These are phyloP conservation scores for Dendropsophus ebraccatus DNA, from an alignment of 2,113 vertebrate species.

Conservation along the genomic window DNA sequence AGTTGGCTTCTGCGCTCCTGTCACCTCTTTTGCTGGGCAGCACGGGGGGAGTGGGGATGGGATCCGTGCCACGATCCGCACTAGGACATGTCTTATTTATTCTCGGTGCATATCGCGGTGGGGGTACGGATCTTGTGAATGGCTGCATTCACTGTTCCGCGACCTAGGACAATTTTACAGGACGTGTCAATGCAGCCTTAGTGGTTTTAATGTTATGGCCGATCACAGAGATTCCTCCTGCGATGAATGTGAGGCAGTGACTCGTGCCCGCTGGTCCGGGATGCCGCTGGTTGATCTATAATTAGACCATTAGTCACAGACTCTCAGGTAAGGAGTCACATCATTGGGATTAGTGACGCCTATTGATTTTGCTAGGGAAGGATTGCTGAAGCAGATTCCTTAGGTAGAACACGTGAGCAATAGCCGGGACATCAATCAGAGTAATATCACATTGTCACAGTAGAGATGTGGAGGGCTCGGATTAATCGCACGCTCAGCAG, in stretches of 20 bases:
- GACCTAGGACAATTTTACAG: too few species aligned
- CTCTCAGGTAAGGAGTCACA: conserved; percentile 4
- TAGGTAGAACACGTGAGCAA: neutral
- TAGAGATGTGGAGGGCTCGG: neutral
- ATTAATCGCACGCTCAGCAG: conserved; percentile 14
- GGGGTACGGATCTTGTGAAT: too few species aligned
- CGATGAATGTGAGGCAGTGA: neutral
- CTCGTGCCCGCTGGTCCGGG: neutral
- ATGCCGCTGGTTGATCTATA: neutral
- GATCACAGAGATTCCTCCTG: neutral
- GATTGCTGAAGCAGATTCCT: neutral
- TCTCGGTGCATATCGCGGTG: too few species aligned
- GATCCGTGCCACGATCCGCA: too few species aligned
- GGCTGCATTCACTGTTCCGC: too few species aligned
- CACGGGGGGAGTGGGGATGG: too few species aligned
- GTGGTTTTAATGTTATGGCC: too few species aligned
- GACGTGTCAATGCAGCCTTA: too few species aligned
- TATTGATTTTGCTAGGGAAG: neutral
- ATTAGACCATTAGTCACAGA: neutral
- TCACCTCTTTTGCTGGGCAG: too few species aligned
- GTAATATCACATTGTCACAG: too few species aligned
- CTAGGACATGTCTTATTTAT: too few species aligned
- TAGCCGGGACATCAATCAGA: neutral
- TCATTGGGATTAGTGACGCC: neutral
- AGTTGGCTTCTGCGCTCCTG: too few species aligned